phyloP scores from a whole-genome alignment of 1,140 invertebrate genomes.

The Sitobion miscanthi region DNA sequence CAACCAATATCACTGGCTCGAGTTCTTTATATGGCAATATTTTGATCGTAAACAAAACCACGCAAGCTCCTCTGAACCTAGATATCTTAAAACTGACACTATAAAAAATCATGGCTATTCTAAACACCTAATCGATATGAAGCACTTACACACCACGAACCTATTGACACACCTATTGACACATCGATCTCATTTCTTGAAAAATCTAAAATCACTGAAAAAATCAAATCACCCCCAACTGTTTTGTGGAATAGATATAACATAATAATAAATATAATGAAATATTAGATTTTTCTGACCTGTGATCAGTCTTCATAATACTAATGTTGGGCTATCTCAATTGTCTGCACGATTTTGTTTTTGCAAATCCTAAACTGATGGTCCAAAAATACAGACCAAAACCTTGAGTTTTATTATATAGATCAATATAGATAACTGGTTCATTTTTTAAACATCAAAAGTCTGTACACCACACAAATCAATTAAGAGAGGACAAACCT shows the following conservation, averaged over 20 bases:
- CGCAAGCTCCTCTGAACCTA: not conserved
- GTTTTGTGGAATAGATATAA: not conserved
- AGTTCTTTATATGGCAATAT: too few species aligned
- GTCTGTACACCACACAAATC: too few species aligned
- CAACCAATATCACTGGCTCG: too few species aligned
- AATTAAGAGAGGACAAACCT: too few species aligned
- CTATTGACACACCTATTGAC: not conserved
- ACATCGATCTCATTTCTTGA: not conserved
- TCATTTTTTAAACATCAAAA: too few species aligned
- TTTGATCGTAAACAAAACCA: not conserved
- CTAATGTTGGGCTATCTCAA: too few species aligned
- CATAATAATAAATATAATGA: not conserved
- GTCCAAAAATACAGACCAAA: too few species aligned
- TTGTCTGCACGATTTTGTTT: too few species aligned
- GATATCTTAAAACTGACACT: not conserved
- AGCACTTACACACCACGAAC: not conserved
- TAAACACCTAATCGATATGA: not conserved
- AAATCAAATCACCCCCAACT: not conserved
- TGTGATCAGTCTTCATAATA: not conserved
- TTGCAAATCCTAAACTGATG: too few species aligned
- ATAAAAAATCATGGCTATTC: not conserved
- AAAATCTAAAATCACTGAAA: not conserved
- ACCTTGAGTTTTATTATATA: too few species aligned
- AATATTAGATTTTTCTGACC: not conserved
- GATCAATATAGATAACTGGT: too few species aligned